Evolutionary conservation across 2,888 invertebrate species (phyloP).

Genomic region (Volucella bombylans): DNA sequence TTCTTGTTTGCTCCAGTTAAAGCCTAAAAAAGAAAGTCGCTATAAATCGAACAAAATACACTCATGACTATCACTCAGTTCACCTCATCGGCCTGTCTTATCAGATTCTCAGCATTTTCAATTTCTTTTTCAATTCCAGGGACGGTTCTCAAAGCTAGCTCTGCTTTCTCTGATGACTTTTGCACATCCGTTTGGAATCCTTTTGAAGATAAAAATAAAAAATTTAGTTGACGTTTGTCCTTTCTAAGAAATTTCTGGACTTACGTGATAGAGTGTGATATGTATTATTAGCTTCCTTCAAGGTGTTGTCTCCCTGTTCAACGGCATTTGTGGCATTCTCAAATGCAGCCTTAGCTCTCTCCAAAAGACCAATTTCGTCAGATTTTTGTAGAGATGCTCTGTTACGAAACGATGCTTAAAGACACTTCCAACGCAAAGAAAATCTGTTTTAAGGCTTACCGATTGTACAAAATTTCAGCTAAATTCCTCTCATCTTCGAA

Average conservation of each 20-base stretch:
- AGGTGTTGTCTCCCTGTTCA: constrained; percentile 90
- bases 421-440: neutral
- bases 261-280: constrained; percentile 85
- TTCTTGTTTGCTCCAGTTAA: constrained; percentile 81
- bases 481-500: constrained; percentile 86
- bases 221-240: neutral
- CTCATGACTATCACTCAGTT: neutral
- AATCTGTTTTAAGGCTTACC: constrained; percentile 75
- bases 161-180: constrained; percentile 91
- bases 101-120: constrained; percentile 87
- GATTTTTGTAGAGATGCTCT: constrained; percentile 88
- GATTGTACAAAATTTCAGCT: constrained; percentile 87
- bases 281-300: constrained; percentile 91
- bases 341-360: constrained; percentile 89
- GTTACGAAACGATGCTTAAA: neutral
- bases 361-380: constrained; percentile 90
- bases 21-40: constrained; percentile 74
- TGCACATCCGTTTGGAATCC: constrained; percentile 95
- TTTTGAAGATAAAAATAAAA: constrained; percentile 76
- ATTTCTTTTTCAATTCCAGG: constrained; percentile 89
- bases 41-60: neutral
- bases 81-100: constrained; percentile 88
- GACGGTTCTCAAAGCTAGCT: constrained; percentile 89
- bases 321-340: constrained; percentile 92
- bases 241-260: neutral